Evolutionary conservation across 1,140 invertebrate species (phyloP).

Genomic region (Ridgeia piscesae): DNA sequence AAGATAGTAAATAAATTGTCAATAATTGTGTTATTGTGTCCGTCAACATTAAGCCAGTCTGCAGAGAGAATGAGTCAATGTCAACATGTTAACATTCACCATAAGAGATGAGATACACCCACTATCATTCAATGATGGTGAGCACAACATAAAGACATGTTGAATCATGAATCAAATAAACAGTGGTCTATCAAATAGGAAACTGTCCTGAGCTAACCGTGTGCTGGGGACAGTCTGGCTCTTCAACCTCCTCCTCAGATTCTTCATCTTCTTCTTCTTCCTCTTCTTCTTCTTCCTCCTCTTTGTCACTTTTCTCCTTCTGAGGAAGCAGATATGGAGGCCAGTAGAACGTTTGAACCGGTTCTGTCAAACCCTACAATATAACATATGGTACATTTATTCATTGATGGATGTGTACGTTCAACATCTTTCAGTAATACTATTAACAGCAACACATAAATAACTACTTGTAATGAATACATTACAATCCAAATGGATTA

Average conservation of each 20-base stretch:
- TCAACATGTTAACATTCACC: no score
- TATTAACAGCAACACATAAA: not conserved
- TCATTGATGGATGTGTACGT: not conserved
- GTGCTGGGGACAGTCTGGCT: slow-evolving; percentile 20
- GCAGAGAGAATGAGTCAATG: no score
- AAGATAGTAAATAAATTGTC: no score
- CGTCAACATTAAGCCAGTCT: no score
- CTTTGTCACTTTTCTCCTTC: slow-evolving; percentile 33
- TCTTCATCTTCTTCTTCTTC: not conserved
- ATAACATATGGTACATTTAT: not conserved
- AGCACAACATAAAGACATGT: no score
- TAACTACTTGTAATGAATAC: not conserved
- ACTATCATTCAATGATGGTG: no score
- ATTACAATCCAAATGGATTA: not conserved
- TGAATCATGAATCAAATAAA: not conserved
- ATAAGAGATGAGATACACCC: no score
- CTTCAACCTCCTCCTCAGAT: not conserved
- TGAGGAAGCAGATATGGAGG: slow-evolving; percentile 54
- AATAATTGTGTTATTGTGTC: no score
- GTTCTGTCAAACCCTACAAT: slow-evolving; percentile 55
- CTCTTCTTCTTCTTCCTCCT: not conserved
- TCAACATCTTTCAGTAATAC: not conserved
- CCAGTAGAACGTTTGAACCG: slow-evolving; percentile 72
- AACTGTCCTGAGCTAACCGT: slow-evolving; percentile 17
- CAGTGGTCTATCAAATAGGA: no score